Percentiles rank a stretch among this genome's conserved stretches.
phyloP scores from a whole-genome alignment of 2,113 vertebrate species.

The Petrocephalus microphthalmus region DNA sequence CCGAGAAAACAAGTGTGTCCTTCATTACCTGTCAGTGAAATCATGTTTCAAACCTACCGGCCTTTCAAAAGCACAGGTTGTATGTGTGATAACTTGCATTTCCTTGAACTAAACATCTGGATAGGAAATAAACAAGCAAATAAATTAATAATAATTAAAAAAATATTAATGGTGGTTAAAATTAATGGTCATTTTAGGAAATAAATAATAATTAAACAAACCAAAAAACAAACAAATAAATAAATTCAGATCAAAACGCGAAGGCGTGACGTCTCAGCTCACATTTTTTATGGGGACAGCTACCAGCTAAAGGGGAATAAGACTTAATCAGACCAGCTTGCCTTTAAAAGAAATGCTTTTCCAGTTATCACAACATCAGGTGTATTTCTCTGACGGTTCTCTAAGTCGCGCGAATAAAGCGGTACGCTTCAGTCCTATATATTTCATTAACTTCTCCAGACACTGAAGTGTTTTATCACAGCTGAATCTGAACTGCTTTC shows the following conservation, averaged over 20 bases:
- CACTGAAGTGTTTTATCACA: neutral
- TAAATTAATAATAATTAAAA: neutral
- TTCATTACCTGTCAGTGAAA: neutral
- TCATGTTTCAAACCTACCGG: constrained; percentile 1
- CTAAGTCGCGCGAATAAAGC: neutral
- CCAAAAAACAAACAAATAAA: neutral
- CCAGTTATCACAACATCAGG: neutral
- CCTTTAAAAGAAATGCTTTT: neutral
- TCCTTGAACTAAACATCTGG: constrained; percentile 32
- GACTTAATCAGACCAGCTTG: neutral
- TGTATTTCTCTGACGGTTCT: neutral
- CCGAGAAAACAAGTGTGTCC: neutral
- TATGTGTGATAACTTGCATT: constrained; percentile 12
- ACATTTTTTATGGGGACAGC: neutral
- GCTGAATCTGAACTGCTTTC: neutral
- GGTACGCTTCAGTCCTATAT: neutral
- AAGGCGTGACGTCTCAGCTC: neutral
- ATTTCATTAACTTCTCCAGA: neutral
- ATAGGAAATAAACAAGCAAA: constrained; percentile 21
- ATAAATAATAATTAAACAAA: too few species aligned
- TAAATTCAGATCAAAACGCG: neutral
- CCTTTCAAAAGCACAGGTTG: neutral
- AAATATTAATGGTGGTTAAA: too few species aligned
- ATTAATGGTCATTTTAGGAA: too few species aligned
- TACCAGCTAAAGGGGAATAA: neutral